These are phyloP conservation scores for Fulica atra DNA, from an alignment of 2,113 vertebrate genomes.

Conservation along the genomic window DNA sequence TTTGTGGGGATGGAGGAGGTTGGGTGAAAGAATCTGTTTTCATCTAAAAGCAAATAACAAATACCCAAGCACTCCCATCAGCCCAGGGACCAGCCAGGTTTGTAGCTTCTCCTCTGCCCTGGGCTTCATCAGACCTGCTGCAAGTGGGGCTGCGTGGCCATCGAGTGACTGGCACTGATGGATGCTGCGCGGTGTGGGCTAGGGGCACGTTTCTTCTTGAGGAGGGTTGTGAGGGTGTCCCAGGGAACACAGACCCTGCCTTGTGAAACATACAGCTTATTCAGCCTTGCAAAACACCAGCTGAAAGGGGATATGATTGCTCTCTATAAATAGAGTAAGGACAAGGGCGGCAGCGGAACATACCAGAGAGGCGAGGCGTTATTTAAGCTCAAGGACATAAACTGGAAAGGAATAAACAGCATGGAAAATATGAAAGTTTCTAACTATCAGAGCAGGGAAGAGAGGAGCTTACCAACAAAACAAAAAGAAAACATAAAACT, in stretches of 20 bases:
- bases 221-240: background rate
- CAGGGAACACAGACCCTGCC: background rate
- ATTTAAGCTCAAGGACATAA: background rate
- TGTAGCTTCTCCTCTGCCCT: background rate
- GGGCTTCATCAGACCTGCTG: background rate
- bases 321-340: slow-evolving; percentile 15
- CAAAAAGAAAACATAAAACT: background rate
- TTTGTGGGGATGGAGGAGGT: too few species aligned
- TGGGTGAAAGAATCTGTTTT: background rate
- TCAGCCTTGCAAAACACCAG: slow-evolving; percentile 19
- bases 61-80: background rate
- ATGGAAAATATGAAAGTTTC: background rate
- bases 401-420: background rate
- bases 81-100: background rate
- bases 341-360: background rate
- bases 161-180: background rate
- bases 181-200: background rate
- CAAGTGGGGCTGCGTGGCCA: background rate
- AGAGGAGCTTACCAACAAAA: background rate
- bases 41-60: background rate
- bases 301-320: background rate
- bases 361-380: background rate
- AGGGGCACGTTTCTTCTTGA: background rate
- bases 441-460: background rate
- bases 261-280: background rate